Evolutionary conservation across 2,797 vertebrate genomes (phyloP), one percentile per base, ranked within the genome.

Genomic region (Hypotaenidia philippensis): DNA sequence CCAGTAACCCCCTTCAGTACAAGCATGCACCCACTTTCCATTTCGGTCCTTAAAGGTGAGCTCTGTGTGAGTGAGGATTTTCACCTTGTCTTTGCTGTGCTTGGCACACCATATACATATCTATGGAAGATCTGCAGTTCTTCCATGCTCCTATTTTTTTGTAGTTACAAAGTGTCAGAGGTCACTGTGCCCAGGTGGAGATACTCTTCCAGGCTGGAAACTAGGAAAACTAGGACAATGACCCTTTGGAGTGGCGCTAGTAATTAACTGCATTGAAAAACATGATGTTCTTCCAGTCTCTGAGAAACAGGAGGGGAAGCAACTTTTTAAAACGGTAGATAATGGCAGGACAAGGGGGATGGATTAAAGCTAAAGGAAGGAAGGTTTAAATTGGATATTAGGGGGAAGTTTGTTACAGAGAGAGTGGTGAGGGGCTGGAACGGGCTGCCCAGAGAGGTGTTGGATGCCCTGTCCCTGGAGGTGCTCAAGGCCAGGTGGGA

Each of bases 1-100:
- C 52, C 49, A 81, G 69, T 72, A 74, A 19, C 20, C 32, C n/a
- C 52, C 41, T 83, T 60, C 21, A 9, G 9, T 59, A 64, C 18
- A 76, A 76, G 77, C 0, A 0, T 2, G 4, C 9, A 3, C 32
- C 56, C 4, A 1, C 52, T 82, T 87, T 92, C 94, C 71, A 70
- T 89, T 94, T 95, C 38, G 27, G 82, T 84, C 47, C 52, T 87
- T 70, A 56, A 77, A 83, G 34, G 77, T 72, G 77, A 86, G 61
- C 26, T 86, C 23, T 78, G 19, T 56, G 26, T 2, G 2, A 85
- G 60, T 38, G 68, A 83, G 31, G 68, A 82, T 95, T 92, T 92
- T 89, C 68, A 85, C 40, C 70, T 84, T 79, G 88, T 95, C 80
- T 25, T 88, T 89, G 26, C 45, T 50, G 52, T 50, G 34, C 38